Percentiles rank a stretch among this genome's conserved stretches.
Evolutionary conservation across 92 coral and sea anemone genomes (phyloP).

Genomic region (Paramuricea clavata): DNA sequence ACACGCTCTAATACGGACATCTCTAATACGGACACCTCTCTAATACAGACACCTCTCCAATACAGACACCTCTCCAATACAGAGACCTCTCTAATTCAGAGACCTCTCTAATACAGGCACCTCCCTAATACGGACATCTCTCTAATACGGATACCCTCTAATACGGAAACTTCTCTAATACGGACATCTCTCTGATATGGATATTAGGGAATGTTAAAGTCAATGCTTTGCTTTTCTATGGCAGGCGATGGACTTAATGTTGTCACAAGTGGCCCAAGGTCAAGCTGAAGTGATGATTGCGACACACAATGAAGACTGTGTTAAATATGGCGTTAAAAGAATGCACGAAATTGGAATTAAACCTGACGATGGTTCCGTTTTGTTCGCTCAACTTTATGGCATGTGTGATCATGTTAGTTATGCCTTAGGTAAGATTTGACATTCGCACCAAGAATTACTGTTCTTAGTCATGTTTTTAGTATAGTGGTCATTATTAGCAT

Average conservation of each 20-base stretch:
- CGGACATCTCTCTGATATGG: neutral
- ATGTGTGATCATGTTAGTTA: slow-evolving; percentile 96
- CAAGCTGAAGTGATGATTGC: slow-evolving; percentile 96
- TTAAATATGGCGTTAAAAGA: slow-evolving; percentile 70
- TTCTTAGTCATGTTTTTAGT: neutral
- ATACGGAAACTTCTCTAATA: neutral
- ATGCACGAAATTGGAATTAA: slow-evolving; percentile 73
- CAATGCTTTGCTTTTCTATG: neutral
- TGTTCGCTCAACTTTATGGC: slow-evolving; percentile 95
- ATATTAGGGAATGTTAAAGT: no score
- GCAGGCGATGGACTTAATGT: slow-evolving; percentile 64
- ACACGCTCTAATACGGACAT: no score
- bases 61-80: no score
- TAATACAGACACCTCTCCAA: neutral
- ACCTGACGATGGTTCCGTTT: slow-evolving; percentile 61
- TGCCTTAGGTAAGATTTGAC: slow-evolving; percentile 72
- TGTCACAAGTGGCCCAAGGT: slow-evolving; percentile 71
- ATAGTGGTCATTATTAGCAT: no score
- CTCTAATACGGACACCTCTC: no score
- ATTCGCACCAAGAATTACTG: neutral
- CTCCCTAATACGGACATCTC: no score
- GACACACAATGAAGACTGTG: slow-evolving; percentile 91
- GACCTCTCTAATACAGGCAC: no score
- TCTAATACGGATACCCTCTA: no score
- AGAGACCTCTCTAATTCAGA: no score